These are phyloP conservation scores for Ctenochaetus hawaiiensis DNA, from an alignment of 2,797 vertebrate genomes.

Conservation along the genomic window DNA sequence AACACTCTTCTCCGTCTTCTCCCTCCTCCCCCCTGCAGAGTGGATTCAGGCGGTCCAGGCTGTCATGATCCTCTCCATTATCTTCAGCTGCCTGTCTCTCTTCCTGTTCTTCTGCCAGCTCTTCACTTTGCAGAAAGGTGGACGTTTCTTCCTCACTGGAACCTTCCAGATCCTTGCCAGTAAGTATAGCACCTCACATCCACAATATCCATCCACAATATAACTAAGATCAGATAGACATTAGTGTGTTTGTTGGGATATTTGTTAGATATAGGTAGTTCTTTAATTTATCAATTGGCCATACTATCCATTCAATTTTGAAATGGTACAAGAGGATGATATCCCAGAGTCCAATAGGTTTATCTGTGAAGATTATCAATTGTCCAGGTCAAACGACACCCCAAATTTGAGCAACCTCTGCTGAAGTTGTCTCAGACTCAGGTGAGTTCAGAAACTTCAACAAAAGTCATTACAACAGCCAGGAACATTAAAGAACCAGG, in stretches of 20 bases:
- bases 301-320: too few species aligned
- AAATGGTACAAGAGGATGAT: too few species aligned
- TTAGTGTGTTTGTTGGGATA: not conserved
- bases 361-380: too few species aligned
- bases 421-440: too few species aligned
- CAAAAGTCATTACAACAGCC: too few species aligned
- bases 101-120: constrained; percentile 99
- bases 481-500: too few species aligned
- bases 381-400: too few species aligned
- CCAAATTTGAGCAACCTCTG: too few species aligned
- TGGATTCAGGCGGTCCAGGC: constrained; percentile 98
- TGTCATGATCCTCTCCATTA: constrained; percentile 96
- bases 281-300: not conserved
- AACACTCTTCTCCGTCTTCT: not conserved
- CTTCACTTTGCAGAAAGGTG: constrained; percentile 97
- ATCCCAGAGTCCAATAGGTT: too few species aligned
- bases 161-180: constrained; percentile 96
- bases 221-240: not conserved
- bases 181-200: constrained; percentile 79
- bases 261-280: too few species aligned
- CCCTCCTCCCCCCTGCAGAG: constrained; percentile 80
- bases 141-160: constrained; percentile 96
- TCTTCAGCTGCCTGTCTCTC: constrained; percentile 95
- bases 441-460: too few species aligned
- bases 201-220: not conserved